Percentiles rank a stretch among this genome's conserved stretches.
phyloP scores from a whole-genome alignment of 2,797 vertebrate species.

The Pseudomugil gertrudae region DNA sequence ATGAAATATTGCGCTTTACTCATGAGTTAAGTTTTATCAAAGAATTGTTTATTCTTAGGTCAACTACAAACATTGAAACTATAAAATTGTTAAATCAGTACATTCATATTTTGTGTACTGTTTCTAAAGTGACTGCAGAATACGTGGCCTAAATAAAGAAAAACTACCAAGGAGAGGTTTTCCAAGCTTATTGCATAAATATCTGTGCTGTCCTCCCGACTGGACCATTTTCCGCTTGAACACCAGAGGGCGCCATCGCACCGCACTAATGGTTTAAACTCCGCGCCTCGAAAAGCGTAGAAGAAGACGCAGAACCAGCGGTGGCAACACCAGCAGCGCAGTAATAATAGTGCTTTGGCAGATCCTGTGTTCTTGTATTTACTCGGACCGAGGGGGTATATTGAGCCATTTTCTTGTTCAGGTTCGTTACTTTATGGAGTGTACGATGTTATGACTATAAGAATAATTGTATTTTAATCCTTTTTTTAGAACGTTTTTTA shows the following conservation, averaged over 20 bases:
- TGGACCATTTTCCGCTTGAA: accelerated
- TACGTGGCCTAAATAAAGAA: neutral
- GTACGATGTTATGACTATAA: accelerated
- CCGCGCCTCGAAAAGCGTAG: accelerated
- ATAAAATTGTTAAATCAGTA: no score
- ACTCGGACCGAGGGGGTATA: neutral
- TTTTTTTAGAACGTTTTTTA: neutral
- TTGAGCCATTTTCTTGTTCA: neutral
- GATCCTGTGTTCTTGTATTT: neutral
- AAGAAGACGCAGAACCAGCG: neutral
- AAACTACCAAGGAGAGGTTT: neutral
- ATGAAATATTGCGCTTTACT: neutral
- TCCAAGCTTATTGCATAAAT: no score
- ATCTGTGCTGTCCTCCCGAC: neutral
- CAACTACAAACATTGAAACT: neutral
- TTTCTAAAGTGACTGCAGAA: no score
- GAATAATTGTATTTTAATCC: neutral
- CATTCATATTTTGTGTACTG: no score
- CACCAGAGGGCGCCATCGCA: neutral
- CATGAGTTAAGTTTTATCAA: neutral
- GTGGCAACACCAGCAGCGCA: neutral
- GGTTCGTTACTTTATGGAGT: neutral
- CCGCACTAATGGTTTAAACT: accelerated
- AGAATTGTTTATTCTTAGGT: neutral
- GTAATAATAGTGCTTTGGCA: neutral